phyloP scores from a whole-genome alignment of 2,888 invertebrate species.

The Eupithecia subfuscata region DNA sequence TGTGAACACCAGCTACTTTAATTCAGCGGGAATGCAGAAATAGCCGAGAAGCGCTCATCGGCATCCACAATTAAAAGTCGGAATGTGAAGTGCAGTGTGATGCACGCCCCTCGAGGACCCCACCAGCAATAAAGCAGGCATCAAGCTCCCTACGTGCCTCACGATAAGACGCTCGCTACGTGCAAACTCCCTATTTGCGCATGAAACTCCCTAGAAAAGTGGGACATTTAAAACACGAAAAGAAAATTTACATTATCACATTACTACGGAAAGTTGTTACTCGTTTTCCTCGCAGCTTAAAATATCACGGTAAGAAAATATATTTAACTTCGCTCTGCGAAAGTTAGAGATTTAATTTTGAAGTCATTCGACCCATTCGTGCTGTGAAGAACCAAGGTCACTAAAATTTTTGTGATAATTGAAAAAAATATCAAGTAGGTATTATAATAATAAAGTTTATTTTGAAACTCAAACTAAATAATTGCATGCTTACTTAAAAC shows the following conservation, averaged over 20 bases:
- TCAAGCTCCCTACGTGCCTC: constrained; percentile 69
- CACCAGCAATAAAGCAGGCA: constrained; percentile 74
- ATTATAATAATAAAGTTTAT: no score
- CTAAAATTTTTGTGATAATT: background rate
- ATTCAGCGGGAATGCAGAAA: constrained; percentile 8
- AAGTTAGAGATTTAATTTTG: constrained; percentile 13
- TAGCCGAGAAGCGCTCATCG: constrained; percentile 37
- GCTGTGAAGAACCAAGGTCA: background rate
- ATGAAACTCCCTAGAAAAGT: constrained; percentile 57
- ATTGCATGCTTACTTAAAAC: no score
- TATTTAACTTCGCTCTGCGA: constrained; percentile 27
- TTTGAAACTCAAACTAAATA: no score
- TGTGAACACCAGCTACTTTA: background rate
- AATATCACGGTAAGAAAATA: constrained; percentile 48
- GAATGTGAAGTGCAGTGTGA: constrained; percentile 61
- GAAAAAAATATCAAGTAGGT: background rate
- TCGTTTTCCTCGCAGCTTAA: constrained; percentile 47
- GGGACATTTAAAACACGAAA: constrained; percentile 56
- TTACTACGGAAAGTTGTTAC: constrained; percentile 57
- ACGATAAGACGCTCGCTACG: constrained; percentile 65
- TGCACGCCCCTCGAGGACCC: constrained; percentile 56
- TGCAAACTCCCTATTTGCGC: constrained; percentile 61
- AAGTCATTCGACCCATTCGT: background rate
- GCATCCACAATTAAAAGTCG: constrained; percentile 54
- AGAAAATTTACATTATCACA: constrained; percentile 65